Percentiles rank a stretch among this genome's conserved stretches.
Evolutionary conservation across 2,888 invertebrate genomes (phyloP).

Genomic region (Dryomyza anilis): DNA sequence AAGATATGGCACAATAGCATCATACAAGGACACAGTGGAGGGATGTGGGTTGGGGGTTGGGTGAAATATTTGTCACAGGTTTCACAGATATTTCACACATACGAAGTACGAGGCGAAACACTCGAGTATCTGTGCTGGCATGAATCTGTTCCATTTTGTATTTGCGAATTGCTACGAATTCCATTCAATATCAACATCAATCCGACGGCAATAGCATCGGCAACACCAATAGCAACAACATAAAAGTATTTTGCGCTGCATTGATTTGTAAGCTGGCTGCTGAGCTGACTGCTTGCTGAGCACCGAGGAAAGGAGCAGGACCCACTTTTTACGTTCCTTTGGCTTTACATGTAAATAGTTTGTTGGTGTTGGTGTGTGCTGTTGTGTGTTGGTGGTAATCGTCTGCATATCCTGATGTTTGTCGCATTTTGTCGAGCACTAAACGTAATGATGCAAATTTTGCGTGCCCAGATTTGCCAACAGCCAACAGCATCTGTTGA

Average conservation of each 20-base stretch:
- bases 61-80: not conserved
- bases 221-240: not conserved
- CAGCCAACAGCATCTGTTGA: constrained; percentile 4
- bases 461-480: not conserved
- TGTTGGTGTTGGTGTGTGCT: not conserved
- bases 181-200: not conserved
- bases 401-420: constrained; percentile 7
- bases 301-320: not conserved
- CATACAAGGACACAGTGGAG: no score
- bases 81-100: no score
- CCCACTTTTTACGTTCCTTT: not conserved
- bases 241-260: not conserved
- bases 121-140: no score
- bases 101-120: no score
- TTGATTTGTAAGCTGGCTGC: constrained; percentile 14
- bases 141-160: not conserved
- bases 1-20: no score
- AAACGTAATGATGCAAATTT: constrained; percentile 13
- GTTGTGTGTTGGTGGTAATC: constrained; percentile 3
- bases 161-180: not conserved
- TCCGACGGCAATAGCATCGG: not conserved
- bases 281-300: not conserved
- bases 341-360: not conserved
- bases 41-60: not conserved
- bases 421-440: constrained; percentile 7